Conservation (phyloP, 1,140 invertebrate species). For the Brachionus asplanchnoidis region DNA sequence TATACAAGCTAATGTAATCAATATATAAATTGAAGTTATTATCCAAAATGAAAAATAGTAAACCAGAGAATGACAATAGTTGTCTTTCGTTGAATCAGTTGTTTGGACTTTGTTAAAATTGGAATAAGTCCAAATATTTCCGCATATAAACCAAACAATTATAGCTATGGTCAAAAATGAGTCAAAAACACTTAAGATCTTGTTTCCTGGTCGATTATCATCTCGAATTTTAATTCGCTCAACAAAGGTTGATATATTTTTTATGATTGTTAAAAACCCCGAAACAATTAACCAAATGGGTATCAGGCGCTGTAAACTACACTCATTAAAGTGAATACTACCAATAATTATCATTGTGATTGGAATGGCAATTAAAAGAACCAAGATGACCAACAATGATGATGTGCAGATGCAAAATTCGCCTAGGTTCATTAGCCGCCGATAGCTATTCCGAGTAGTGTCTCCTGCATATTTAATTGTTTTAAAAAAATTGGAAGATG, state of each 20-base stretch:
- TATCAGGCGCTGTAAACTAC: background rate
- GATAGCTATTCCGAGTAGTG: background rate
- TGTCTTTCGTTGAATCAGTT: background rate
- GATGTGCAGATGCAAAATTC: background rate
- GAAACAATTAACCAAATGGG: conserved; percentile 29
- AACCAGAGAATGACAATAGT: conserved; percentile 5
- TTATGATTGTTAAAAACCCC: background rate
- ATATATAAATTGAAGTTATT: background rate
- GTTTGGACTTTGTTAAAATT: background rate
- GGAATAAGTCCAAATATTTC: conserved; percentile 30
- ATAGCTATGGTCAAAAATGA: conserved; percentile 10
- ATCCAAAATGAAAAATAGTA: conserved; percentile 30
- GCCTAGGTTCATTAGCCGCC: background rate
- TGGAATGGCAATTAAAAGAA: conserved; percentile 22
- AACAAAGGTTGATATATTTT: conserved; percentile 29
- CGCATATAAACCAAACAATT: conserved; percentile 32
- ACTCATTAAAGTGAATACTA: background rate
- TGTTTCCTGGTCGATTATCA: background rate
- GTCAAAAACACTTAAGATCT: background rate
- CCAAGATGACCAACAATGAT: background rate
- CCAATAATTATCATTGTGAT: conserved; percentile 28
- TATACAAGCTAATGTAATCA: background rate
- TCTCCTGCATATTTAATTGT: conserved; percentile 16
- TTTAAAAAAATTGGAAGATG: conserved; percentile 16
- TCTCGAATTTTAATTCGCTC: background rate